Percentiles rank a stretch among this genome's conserved stretches.
phyloP scores from a whole-genome alignment of 2,113 vertebrate genomes.

The Dissostichus mawsoni region DNA sequence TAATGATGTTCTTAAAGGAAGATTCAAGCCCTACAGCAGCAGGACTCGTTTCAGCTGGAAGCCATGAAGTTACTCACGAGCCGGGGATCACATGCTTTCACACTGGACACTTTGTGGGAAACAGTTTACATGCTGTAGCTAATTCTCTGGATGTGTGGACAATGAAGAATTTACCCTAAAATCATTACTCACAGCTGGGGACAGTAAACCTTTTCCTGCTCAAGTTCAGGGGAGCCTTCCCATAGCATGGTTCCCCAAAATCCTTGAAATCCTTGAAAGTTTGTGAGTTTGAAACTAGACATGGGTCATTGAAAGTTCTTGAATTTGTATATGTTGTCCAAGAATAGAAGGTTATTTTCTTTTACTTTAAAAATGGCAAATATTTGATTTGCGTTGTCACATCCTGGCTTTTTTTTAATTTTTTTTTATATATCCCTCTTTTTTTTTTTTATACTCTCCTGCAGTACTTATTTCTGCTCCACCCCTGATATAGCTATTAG shows the following conservation, averaged over 20 bases:
- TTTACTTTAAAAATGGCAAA: too few relatives aligned
- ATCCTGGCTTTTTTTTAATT: background rate
- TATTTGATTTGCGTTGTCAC: conserved; percentile 32
- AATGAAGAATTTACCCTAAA: conserved; percentile 51
- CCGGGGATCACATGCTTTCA: conserved; percentile 49
- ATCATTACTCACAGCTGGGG: conserved; percentile 40
- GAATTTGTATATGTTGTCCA: too few relatives aligned
- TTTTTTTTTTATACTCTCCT: background rate
- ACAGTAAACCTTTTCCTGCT: conserved; percentile 47
- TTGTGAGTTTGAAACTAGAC: too few relatives aligned
- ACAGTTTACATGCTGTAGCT: conserved; percentile 18
- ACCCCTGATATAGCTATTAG: too few relatives aligned
- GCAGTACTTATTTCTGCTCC: background rate
- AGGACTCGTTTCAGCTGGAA: conserved; percentile 19
- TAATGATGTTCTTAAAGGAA: background rate
- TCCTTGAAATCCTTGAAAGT: too few relatives aligned
- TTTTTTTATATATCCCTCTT: background rate
- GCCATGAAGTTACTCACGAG: conserved; percentile 14
- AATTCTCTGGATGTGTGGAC: conserved; percentile 30
- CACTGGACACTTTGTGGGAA: conserved; percentile 41
- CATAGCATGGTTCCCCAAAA: background rate
- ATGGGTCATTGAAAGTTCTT: too few relatives aligned
- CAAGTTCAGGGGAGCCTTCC: conserved; percentile 32
- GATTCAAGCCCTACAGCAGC: background rate
- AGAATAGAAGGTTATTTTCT: too few relatives aligned